Evolutionary conservation across 2,888 invertebrate species (phyloP), one percentile per base, ranked within the genome.

Genomic region (Spisula solida): DNA sequence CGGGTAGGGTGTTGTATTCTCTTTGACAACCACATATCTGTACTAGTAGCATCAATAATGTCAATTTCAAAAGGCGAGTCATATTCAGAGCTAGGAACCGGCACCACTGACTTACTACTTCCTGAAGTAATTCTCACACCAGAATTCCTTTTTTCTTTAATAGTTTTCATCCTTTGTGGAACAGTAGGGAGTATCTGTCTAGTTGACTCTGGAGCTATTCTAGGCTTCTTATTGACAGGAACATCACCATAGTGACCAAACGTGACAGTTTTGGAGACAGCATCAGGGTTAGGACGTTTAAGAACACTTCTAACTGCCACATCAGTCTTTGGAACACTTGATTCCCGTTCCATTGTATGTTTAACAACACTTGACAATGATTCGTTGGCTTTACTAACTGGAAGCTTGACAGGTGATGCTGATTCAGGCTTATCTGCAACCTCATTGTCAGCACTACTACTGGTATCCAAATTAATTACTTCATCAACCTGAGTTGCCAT

Each of bases 21-120:
- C 47, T 90, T 91, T n/a, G 91, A 92, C 18, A 92, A 48, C 91
- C 91, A 92, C 75, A 78, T 88, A 55, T 90, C 87, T 41, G 60
- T 47, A 56, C 80, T 81, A 4, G 25, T 41, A 70, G 80, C 83
- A 81, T 90, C 90, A 29, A 55, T 18, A 1, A 85, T 47, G 16
- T 70, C 66, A n/a, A 88, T 85, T 14, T 81, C 83, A 8, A 48
- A 47, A 82, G 34, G 41, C 47, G 47, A 25, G 10, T 29, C 66
- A 25, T 25, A 18, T 34, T 12, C 12, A 16, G 34, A 31, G 25
- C 31, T 75, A 16, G 75, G 25, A 34, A 18, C 25, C 14, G 29
- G 34, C 16, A 18, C 31, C 1, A 31, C 2, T 10, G 75, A 18
- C 18, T 75, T 34, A 18, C 14, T 25, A n/a, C 60, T 8, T 70